phyloP scores from a whole-genome alignment of 1,140 invertebrate species.

The Tenebrio molitor region DNA sequence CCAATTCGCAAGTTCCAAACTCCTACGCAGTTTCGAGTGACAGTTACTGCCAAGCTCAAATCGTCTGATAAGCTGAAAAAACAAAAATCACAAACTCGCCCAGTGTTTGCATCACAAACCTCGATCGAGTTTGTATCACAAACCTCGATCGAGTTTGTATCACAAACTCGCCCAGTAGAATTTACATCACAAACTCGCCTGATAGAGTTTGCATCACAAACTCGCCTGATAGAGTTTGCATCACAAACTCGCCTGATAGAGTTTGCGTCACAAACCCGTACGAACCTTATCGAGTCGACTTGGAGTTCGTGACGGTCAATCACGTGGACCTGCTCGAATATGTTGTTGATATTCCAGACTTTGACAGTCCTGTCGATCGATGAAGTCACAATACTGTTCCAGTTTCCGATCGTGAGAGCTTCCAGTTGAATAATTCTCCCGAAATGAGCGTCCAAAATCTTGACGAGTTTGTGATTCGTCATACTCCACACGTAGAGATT shows the following conservation, averaged over 20 bases:
- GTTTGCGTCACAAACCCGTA: too few species aligned
- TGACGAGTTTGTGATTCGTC: slow-evolving; percentile 82
- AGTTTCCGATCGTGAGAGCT: slow-evolving; percentile 86
- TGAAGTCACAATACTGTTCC: slow-evolving; percentile 96
- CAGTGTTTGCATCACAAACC: too few species aligned
- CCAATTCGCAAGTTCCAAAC: slow-evolving; percentile 95
- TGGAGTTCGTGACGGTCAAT: slow-evolving; percentile 96
- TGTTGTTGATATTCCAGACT: slow-evolving; percentile 99
- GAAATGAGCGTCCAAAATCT: slow-evolving; percentile 96
- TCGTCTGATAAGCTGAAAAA: slow-evolving; percentile 77
- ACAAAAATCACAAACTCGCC: slow-evolving; percentile 48
- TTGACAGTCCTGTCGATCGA: slow-evolving; percentile 98
- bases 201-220: too few species aligned
- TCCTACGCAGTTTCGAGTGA: slow-evolving; percentile 93
- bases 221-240: too few species aligned
- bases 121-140: too few species aligned
- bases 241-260: too few species aligned
- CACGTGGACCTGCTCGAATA: slow-evolving; percentile 97
- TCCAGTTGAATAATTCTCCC: slow-evolving; percentile 94
- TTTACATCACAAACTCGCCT: too few species aligned
- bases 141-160: too few species aligned
- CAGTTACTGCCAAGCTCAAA: slow-evolving; percentile 84
- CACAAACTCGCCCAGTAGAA: too few species aligned
- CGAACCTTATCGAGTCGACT: slow-evolving; percentile 90
- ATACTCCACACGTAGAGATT: slow-evolving; percentile 96